phyloP scores from a whole-genome alignment of 2,113 vertebrate species.

The Catagonus wagneri region DNA sequence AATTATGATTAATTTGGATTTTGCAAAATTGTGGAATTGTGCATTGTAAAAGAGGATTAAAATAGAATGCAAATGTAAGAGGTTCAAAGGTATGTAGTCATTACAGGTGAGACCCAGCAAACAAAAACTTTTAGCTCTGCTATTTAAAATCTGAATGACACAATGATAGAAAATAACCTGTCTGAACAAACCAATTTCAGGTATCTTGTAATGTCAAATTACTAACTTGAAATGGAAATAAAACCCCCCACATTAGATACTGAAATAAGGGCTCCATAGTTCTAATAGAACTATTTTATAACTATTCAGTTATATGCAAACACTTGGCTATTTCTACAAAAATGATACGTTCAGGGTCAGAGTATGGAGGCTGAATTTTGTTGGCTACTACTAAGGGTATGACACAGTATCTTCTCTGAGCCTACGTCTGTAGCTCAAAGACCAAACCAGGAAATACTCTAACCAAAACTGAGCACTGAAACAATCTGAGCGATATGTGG shows the following conservation, averaged over 20 bases:
- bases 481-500: fast-evolving
- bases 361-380: neutral
- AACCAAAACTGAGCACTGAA: neutral
- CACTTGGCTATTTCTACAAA: neutral
- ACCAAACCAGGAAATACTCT: neutral
- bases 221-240: neutral
- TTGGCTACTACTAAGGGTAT: neutral
- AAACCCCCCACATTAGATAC: neutral
- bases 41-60: neutral
- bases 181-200: neutral
- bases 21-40: neutral
- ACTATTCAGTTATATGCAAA: neutral
- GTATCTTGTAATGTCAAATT: neutral
- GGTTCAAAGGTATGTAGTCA: neutral
- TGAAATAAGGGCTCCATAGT: neutral
- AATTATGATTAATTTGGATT: neutral
- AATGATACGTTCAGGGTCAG: neutral
- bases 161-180: neutral
- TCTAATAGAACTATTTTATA: neutral
- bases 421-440: neutral
- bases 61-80: neutral
- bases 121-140: neutral
- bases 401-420: neutral
- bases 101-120: neutral
- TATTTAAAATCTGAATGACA: neutral